Conservation (phyloP, 2,797 vertebrate genomes). For the Paedocypris micromegethes region DNA sequence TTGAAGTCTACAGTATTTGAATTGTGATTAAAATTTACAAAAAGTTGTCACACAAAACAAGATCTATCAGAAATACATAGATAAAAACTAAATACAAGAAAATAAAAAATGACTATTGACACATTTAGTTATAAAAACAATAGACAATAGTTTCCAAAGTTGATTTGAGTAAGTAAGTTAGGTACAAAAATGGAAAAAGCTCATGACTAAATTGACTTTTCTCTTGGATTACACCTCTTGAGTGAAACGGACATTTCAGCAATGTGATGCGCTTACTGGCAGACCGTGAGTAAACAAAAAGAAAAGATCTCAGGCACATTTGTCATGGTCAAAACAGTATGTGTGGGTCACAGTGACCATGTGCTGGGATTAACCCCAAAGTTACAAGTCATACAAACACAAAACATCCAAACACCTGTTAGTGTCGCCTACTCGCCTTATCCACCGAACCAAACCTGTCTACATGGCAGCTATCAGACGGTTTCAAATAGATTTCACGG, state of each 20-base stretch:
- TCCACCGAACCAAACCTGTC: neutral
- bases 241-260: neutral
- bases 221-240: no score
- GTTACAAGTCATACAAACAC: slow-evolving; percentile 7
- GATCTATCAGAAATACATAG: no score
- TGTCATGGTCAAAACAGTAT: slow-evolving; percentile 11
- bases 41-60: no score
- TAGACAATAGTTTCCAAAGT: no score
- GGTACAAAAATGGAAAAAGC: no score
- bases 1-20: no score
- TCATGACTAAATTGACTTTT: no score
- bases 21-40: no score
- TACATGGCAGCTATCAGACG: slow-evolving; percentile 1
- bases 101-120: no score
- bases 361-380: slow-evolving; percentile 22
- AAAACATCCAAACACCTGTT: slow-evolving; percentile 11
- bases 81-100: no score
- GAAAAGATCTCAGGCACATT: slow-evolving; percentile 2
- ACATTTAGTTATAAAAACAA: no score
- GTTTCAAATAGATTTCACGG: neutral
- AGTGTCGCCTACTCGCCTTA: neutral
- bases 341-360: slow-evolving; percentile 14
- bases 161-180: no score
- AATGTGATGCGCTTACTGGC: slow-evolving; percentile 22
- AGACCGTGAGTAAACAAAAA: slow-evolving; percentile 9